Percentiles rank a stretch among this genome's conserved stretches.
Evolutionary conservation across 2,113 vertebrate genomes (phyloP).

Genomic region (Apistogramma diplotaenia): DNA sequence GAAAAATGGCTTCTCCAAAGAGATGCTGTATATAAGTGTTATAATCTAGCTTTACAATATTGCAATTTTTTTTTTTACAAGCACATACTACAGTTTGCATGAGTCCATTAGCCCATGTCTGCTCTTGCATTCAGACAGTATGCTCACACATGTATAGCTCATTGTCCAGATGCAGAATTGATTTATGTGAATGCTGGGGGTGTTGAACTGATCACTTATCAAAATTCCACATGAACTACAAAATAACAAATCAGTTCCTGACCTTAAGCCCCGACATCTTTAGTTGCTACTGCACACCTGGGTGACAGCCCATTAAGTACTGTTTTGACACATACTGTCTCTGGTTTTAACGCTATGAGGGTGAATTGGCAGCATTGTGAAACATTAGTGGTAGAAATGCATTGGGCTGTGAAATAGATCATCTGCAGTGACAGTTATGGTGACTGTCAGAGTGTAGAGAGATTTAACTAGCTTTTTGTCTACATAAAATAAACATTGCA

Average conservation of each 20-base stretch:
- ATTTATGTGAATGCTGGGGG: conserved; percentile 78
- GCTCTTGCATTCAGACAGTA: not conserved
- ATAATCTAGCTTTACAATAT: not conserved
- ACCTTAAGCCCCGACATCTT: conserved; percentile 77
- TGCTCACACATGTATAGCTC: conserved; percentile 55
- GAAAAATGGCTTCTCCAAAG: not conserved
- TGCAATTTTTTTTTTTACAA: not conserved
- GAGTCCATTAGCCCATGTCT: conserved; percentile 13
- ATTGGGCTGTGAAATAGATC: conserved; percentile 61
- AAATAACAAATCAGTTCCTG: conserved; percentile 78
- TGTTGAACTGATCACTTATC: conserved; percentile 83
- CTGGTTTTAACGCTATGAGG: conserved; percentile 52
- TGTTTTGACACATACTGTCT: conserved; percentile 59
- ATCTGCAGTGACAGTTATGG: conserved; percentile 66
- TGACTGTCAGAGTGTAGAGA: conserved; percentile 58
- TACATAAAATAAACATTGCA: conserved; percentile 68
- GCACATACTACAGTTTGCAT: not conserved
- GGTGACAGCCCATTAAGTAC: conserved; percentile 60
- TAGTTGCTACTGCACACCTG: conserved; percentile 74
- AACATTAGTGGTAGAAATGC: conserved; percentile 68
- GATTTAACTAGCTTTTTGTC: conserved; percentile 69
- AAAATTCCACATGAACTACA: conserved; percentile 77
- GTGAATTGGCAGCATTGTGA: conserved; percentile 63
- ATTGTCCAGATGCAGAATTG: conserved; percentile 77
- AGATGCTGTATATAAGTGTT: not conserved